A percentile compares a stretch with the other conserved stretches of the same genome.
These are phyloP conservation scores for Seriola quinqueradiata DNA, from an alignment of 2,113 vertebrate species.

Conservation along the genomic window DNA sequence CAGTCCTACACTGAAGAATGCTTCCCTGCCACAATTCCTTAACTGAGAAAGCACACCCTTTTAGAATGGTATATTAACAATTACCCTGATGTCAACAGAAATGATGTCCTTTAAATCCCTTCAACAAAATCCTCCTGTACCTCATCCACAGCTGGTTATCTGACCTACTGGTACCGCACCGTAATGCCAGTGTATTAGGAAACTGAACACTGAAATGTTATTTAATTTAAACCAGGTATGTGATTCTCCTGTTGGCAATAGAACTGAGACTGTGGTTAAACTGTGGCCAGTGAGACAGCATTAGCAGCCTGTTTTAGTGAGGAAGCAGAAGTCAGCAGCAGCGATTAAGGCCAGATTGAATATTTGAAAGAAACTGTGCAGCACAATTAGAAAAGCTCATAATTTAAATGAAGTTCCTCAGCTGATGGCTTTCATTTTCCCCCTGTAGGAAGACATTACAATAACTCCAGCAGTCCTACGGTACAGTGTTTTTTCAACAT, in stretches of 20 bases:
- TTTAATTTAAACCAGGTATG: neutral
- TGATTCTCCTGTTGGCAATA: neutral
- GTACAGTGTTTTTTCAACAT: neutral
- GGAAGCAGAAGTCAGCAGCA: neutral
- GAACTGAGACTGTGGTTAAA: neutral
- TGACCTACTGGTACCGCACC: neutral
- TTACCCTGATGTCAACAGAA: neutral
- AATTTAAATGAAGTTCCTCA: neutral
- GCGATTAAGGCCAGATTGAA: neutral
- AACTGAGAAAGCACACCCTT: neutral
- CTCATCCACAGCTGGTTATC: conserved; percentile 1
- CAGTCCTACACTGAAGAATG: neutral
- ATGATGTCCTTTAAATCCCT: neutral
- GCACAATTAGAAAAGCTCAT: neutral
- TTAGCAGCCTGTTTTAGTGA: neutral
- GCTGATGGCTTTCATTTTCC: conserved; percentile 1
- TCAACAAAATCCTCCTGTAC: neutral
- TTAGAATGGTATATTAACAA: neutral
- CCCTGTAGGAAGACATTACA: neutral
- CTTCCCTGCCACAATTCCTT: neutral
- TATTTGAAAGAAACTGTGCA: neutral
- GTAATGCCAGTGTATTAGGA: neutral
- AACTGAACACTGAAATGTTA: neutral
- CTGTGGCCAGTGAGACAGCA: neutral
- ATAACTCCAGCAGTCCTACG: neutral